Evolutionary conservation across 2,888 invertebrate species (phyloP), one percentile per base, ranked within the genome.

Genomic region (Nomada ferruginata): DNA sequence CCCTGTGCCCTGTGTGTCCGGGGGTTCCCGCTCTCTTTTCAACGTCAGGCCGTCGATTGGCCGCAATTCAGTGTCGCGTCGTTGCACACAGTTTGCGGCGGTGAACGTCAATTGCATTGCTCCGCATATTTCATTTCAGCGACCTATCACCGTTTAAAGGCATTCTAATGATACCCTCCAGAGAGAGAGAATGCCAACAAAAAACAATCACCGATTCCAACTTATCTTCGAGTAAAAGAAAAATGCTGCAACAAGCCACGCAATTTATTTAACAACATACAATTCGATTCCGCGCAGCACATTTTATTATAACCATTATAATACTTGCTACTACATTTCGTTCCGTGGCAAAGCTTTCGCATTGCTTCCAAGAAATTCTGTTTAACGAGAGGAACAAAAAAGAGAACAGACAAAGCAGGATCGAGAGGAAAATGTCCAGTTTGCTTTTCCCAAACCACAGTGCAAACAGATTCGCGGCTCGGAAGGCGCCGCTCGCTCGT

Each of bases 391-490:
- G 26, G 47, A 74, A 65, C 36, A 36, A 36, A 20, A 50, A 59
- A 50, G 15, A 52, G 4, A 18, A 26, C 11, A 29, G 47, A 47
- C 23, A 36, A 75, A 61, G 23, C 13, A 61, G 20, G 20, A 26
- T n/a, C 42, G 26, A 26, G 13, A 1, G 20, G 59, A 59, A 55
- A 59, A 57, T 36, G 52, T 50, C 0, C 4, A 61, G 83, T 93
- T 93, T 93, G 84, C 89, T 88, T 93, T 93, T 93, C 93, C 92
- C 93, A 93, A 93, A 91, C 91, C 81, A 79, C 87, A 89, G 83
- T 88, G 85, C 89, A 92, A 92, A 92, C 88, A 89, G 89, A 91
- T 90, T 89, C 89, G 87, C 83, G 90, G 90, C 88, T 84, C 85
- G 86, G 76, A 89, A 64, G 80, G 79, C 68, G 82, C 47, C 68